A percentile compares a stretch with the other conserved stretches of the same genome.
Evolutionary conservation across 1,140 invertebrate species (phyloP).

Genomic region (Campoletis sonorensis): DNA sequence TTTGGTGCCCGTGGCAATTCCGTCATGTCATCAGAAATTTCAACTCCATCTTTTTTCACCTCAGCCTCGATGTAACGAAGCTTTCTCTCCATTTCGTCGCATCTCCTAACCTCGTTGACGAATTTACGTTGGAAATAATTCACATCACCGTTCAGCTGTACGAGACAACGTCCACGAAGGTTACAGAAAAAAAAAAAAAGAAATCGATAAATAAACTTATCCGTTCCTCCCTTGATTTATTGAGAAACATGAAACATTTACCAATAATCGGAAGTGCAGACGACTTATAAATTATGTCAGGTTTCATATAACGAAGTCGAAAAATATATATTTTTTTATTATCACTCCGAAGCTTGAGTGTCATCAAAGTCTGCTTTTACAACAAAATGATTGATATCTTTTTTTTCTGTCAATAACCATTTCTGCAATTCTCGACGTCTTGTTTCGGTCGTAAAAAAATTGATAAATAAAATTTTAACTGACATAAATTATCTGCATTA

Average conservation of each 20-base stretch:
- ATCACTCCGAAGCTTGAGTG: neutral
- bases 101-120: constrained; percentile 92
- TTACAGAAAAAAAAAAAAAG: constrained; percentile 40
- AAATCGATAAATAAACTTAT: neutral
- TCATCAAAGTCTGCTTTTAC: neutral
- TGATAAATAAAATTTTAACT: too few relatives aligned
- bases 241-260: neutral
- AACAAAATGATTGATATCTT: neutral
- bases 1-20: constrained; percentile 94
- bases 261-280: neutral
- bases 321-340: neutral
- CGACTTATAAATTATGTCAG: neutral
- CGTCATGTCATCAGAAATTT: constrained; percentile 87
- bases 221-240: too few relatives aligned
- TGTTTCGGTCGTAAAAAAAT: too few relatives aligned
- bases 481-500: too few relatives aligned
- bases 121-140: constrained; percentile 95
- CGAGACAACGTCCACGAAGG: constrained; percentile 56
- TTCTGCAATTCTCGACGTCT: neutral
- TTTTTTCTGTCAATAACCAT: neutral
- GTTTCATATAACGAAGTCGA: neutral
- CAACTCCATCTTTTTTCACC: constrained; percentile 93
- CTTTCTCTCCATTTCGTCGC: constrained; percentile 96
- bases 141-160: constrained; percentile 87
- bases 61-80: constrained; percentile 96